Percentiles rank a stretch among this genome's conserved stretches.
Conservation (phyloP, 2,797 vertebrate genomes). For the Hydrocynus forskahlii region DNA sequence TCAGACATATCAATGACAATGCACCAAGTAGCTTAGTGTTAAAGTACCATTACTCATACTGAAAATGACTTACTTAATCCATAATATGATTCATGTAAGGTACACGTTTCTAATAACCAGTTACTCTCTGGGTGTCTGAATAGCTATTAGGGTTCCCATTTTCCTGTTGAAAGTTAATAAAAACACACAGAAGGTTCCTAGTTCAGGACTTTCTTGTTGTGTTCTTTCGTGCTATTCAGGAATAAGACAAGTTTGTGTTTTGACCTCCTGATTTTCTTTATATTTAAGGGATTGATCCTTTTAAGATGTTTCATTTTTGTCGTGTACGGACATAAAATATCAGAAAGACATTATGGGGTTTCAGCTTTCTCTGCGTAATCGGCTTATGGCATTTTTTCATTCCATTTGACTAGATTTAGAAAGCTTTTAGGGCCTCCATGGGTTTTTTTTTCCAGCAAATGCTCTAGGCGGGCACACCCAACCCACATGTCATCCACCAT, state of each 20-base stretch:
- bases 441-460: neutral
- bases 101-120: no score
- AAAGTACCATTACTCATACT: constrained; percentile 12
- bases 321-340: constrained; percentile 29
- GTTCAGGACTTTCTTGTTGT: neutral
- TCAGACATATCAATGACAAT: constrained; percentile 18
- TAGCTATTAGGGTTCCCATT: neutral
- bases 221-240: constrained; percentile 12
- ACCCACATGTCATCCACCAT: neutral
- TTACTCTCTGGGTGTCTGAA: neutral
- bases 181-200: neutral
- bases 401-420: constrained; percentile 16
- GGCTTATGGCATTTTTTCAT: constrained; percentile 17
- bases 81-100: neutral
- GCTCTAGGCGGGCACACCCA: neutral
- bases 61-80: neutral
- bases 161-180: neutral
- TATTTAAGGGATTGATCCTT: constrained; percentile 36
- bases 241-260: constrained; percentile 12
- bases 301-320: constrained; percentile 11
- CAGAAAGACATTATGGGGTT: constrained; percentile 28
- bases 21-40: constrained; percentile 5
- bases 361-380: constrained; percentile 10
- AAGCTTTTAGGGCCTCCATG: constrained; percentile 9
- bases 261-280: constrained; percentile 12